Evolutionary conservation across 35 echinoderm and acorn worm species (phyloP), one percentile per base, ranked within the genome.

Genomic region (Apostichopus japonicus): DNA sequence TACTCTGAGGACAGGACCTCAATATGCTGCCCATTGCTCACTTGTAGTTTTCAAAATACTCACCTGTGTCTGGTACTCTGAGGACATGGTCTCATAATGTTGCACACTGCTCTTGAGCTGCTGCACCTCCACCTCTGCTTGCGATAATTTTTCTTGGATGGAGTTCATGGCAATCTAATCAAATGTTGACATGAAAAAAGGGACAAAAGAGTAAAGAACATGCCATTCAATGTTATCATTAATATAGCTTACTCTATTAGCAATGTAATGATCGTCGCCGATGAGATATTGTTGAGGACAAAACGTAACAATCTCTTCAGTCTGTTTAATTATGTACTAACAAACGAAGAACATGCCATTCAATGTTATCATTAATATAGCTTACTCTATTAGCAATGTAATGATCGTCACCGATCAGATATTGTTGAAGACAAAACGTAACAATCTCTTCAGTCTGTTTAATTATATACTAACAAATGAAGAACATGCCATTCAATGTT

Each of bases 21-120:
- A 44, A 4, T 4, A 44, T 44, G 33, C 4, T 44, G 3, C 33
- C 2, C 33, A 44, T 3, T 44, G 33, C 33, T 4, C 2, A 44
- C 33, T 44, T 44, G 33, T 3, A 44, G 33, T 61, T 61, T 61
- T 13, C 57, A 61, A 61, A 13, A 8, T 61, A 84, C 84, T 95
- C 58, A 98, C 96, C 94, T 96, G 94, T 24, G 94, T 21, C 77
- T 98, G 95, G 70, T 95, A 92, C 53, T 98, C 96, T 75, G 92
- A 84, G 9, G 93, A 83, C 54, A 98, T 51, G 16, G 79, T 92
- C 56, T 98, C 96, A 80, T 98, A 98, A 70, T 95, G 91, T n/a
- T 96, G 94, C 10, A 98, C 53, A 56, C 93, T 98, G 54, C 94
- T 87, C 76, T 94, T 98, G 1, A 98, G 84, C 77, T 98, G 94